phyloP scores from a whole-genome alignment of 2,113 vertebrate species.

The Puma concolor region DNA sequence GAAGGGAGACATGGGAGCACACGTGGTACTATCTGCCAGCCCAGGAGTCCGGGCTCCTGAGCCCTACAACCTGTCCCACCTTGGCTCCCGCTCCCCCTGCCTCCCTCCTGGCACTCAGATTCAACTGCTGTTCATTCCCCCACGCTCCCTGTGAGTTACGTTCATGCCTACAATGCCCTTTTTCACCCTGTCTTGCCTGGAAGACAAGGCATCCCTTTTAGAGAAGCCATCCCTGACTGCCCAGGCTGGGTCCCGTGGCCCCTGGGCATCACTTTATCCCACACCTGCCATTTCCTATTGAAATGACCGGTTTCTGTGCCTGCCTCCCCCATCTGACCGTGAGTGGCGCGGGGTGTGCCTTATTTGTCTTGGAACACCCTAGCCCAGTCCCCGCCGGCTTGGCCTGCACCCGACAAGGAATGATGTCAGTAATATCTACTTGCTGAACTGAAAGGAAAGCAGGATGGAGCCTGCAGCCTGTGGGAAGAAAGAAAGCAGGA shows the following conservation, averaged over 20 bases:
- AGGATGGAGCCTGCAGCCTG: not conserved
- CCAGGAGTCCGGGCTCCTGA: not conserved
- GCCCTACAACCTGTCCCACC: not conserved
- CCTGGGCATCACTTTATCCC: not conserved
- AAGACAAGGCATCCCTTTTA: not conserved
- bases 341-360: not conserved
- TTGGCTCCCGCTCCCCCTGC: not conserved
- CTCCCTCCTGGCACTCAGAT: not conserved
- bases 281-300: not conserved
- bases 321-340: not conserved
- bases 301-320: not conserved
- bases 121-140: not conserved
- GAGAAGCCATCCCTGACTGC: not conserved
- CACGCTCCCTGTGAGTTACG: not conserved
- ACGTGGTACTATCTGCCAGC: not conserved
- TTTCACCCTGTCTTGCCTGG: not conserved
- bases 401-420: not conserved
- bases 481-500: not conserved
- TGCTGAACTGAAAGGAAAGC: not conserved
- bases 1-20: not conserved
- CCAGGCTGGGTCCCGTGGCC: not conserved
- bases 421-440: not conserved
- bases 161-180: not conserved
- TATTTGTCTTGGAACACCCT: not conserved
- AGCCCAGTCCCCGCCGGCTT: fast-evolving